Conservation (phyloP, 2,797 vertebrate genomes). For the Rhinophrynus dorsalis region DNA sequence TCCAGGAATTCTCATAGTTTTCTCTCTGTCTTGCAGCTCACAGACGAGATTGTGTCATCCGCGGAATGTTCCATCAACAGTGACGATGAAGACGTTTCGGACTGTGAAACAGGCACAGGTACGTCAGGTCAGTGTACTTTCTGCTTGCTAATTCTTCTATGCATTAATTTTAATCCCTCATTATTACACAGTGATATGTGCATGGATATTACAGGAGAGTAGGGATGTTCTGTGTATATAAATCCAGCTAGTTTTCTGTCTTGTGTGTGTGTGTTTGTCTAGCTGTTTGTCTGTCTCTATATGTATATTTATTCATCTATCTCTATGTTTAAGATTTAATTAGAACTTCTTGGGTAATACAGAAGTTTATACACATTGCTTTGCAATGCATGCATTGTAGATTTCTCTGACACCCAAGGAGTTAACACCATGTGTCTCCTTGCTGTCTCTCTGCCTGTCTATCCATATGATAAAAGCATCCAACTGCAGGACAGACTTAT, state of each 20-base stretch:
- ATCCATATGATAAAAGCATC: slow-evolving; percentile 88
- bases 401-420: no score
- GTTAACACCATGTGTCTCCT: no score
- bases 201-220: slow-evolving; percentile 37
- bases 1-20: no score
- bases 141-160: slow-evolving; percentile 77
- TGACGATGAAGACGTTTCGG: slow-evolving; percentile 97
- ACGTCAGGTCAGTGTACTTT: slow-evolving; percentile 92
- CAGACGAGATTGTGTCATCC: slow-evolving; percentile 90
- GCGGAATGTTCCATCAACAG: slow-evolving; percentile 89
- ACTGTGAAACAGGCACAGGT: slow-evolving; percentile 98
- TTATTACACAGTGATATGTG: slow-evolving; percentile 80
- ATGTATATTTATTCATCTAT: background rate
- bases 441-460: no score
- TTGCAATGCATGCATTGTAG: no score
- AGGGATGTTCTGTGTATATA: background rate
- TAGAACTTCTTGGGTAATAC: no score
- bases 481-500: slow-evolving; percentile 59
- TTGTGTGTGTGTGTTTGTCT: background rate
- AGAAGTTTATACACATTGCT: no score
- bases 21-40: slow-evolving; percentile 83
- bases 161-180: slow-evolving; percentile 7
- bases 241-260: slow-evolving; percentile 23
- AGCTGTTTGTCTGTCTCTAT: background rate
- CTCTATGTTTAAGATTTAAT: no score